Base-by-base conservation (phyloP, 2,113 vertebrate species). In the Echinops telfairi region DNA sequence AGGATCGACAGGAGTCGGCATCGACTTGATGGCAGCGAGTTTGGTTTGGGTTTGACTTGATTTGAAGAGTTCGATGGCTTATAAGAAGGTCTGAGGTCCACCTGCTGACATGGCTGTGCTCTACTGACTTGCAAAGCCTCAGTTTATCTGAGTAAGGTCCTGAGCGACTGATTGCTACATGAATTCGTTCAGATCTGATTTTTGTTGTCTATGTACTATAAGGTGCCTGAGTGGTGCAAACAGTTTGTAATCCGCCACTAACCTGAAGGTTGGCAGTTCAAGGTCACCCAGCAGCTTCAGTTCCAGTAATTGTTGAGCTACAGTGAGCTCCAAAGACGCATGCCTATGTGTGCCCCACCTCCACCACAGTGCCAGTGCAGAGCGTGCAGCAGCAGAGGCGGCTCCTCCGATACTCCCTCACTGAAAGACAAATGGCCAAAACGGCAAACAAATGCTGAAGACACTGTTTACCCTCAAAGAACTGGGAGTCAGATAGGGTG, bases 41-140 rank as follows among this genome's bases (percentile, higher is more conserved):
- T 53, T 53, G 47, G 47, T 53, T 53, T 53, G 47, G 47, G 47
- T 53, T 53, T 53, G 10, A 53, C 47, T 53, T 53, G 47, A 53
- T 66, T 88, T 23, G 81, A 87, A 91, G 89, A n/a, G 33, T 85
- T 53, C 15, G 1, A 12, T 82, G 25, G 36, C 53, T 81, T 85
- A 11, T 40, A 38, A 60, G 87, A 89, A 94, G 22, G 3, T n/a
- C 60, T 94, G 62, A 27, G 10, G 27, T 77, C 11, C 73, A 8
- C n/a, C n/a, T 87, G 53, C n/a, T 75, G 80, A 29, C 20, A 25
- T 19, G 6, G 71, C 19, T 89, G 15, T 70, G 19, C 68, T 57
- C 14, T 0, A 36, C 17, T 81, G 43, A 89, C 92, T 22, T 73
- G 66, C 47, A 53, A 83, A 62, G n/a, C 31, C 88, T 76, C 36